Conservation (phyloP, 2,888 invertebrate species). For the Agrotis clavis region DNA sequence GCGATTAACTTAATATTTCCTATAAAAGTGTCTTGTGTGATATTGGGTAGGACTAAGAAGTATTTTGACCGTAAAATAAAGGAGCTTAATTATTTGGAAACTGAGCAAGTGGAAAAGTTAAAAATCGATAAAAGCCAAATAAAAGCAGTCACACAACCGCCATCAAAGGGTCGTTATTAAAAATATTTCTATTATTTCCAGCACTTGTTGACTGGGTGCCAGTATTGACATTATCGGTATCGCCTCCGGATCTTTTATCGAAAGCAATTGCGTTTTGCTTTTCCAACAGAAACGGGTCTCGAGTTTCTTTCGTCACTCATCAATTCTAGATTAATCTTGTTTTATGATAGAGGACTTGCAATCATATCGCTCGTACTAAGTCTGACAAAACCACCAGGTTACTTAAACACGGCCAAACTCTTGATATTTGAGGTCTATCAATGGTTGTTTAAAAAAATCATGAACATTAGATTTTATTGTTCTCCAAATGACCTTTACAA, state of each 20-base stretch:
- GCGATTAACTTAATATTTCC: constrained; percentile 34
- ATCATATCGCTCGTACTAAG: background rate
- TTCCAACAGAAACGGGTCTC: constrained; percentile 48
- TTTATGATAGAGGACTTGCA: background rate
- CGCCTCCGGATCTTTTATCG: constrained; percentile 59
- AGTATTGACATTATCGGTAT: constrained; percentile 68
- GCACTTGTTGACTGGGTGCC: constrained; percentile 60
- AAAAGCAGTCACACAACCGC: constrained; percentile 33
- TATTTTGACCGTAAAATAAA: constrained; percentile 4
- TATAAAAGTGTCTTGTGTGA: constrained; percentile 20
- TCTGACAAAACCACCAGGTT: background rate
- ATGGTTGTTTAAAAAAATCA: background rate
- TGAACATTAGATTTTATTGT: no score
- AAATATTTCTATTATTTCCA: constrained; percentile 63
- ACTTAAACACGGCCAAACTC: background rate
- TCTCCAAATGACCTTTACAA: background rate
- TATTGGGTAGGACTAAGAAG: constrained; percentile 16
- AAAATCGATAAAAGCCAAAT: constrained; percentile 28
- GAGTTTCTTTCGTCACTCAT: background rate
- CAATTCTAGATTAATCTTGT: background rate
- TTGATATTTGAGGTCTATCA: background rate
- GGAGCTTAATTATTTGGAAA: background rate
- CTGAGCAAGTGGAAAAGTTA: background rate
- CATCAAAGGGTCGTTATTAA: constrained; percentile 64
- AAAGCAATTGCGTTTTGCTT: constrained; percentile 70